phyloP scores from a whole-genome alignment of 2,888 invertebrate genomes.

The Drosophila yooni region DNA sequence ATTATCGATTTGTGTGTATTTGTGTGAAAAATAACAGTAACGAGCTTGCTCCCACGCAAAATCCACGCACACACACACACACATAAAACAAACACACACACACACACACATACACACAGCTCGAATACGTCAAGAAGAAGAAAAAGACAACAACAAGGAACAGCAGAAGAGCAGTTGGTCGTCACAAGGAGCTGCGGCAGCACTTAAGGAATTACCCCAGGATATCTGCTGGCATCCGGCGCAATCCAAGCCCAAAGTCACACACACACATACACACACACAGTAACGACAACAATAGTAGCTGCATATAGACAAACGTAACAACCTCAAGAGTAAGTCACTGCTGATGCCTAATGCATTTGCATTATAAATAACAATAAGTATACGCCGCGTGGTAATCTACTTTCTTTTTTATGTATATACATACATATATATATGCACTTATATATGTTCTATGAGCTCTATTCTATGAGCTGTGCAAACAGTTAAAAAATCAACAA shows the following conservation, averaged over 20 bases:
- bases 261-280: slow-evolving; percentile 8
- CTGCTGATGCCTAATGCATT: slow-evolving; percentile 60
- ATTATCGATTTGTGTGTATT: slow-evolving; percentile 80
- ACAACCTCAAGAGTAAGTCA: slow-evolving; percentile 45
- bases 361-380: slow-evolving; percentile 52
- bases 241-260: slow-evolving; percentile 18
- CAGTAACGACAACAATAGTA: not conserved
- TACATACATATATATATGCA: not conserved
- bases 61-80: slow-evolving; percentile 12
- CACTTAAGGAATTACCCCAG: slow-evolving; percentile 56
- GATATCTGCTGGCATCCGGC: slow-evolving; percentile 42
- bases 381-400: slow-evolving; percentile 55
- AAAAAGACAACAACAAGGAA: slow-evolving; percentile 21
- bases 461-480: not conserved
- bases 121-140: slow-evolving; percentile 59
- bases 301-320: slow-evolving; percentile 34
- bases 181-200: slow-evolving; percentile 31
- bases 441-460: too few relatives aligned
- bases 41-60: slow-evolving; percentile 48
- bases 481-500: not conserved
- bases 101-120: slow-evolving; percentile 12
- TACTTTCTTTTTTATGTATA: not conserved
- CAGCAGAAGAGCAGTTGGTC: slow-evolving; percentile 34
- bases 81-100: slow-evolving; percentile 2
- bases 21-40: slow-evolving; percentile 76